Conservation (phyloP, 2,113 vertebrate species). For the Osmerus eperlanus region DNA sequence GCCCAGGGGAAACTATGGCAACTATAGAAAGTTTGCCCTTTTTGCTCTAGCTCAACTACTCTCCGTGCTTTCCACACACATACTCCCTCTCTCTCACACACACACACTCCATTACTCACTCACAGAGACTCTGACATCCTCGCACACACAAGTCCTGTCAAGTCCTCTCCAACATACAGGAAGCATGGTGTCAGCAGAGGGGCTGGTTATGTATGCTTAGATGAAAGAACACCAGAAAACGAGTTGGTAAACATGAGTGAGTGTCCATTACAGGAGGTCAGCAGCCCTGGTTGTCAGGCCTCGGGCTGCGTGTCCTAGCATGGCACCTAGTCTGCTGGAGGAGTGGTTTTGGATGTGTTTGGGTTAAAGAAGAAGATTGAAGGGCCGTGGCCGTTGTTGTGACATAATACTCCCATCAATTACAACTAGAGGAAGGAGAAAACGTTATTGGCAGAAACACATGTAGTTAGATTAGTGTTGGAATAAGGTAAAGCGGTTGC, state of each 20-base stretch:
- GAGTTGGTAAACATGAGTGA: not conserved
- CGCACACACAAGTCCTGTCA: slow-evolving; percentile 13
- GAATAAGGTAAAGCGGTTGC: too few species aligned
- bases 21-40: slow-evolving; percentile 32
- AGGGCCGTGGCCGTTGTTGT: too few species aligned
- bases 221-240: slow-evolving; percentile 18
- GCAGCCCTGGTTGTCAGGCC: too few species aligned
- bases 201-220: slow-evolving; percentile 13
- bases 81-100: not conserved
- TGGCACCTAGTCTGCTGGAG: too few species aligned
- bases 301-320: too few species aligned
- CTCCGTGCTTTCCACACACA: not conserved
- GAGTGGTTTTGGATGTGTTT: too few species aligned
- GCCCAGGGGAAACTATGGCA: slow-evolving; percentile 29
- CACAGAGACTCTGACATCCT: not conserved
- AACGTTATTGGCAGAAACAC: too few species aligned
- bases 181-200: slow-evolving; percentile 18
- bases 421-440: too few species aligned
- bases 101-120: not conserved
- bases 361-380: too few species aligned
- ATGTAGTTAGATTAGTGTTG: too few species aligned
- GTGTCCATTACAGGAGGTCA: not conserved
- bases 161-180: slow-evolving; percentile 16
- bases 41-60: not conserved
- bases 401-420: too few species aligned